These are phyloP conservation scores for Cyphomyrmex costatus DNA, from an alignment of 1,140 invertebrate species.

Conservation along the genomic window DNA sequence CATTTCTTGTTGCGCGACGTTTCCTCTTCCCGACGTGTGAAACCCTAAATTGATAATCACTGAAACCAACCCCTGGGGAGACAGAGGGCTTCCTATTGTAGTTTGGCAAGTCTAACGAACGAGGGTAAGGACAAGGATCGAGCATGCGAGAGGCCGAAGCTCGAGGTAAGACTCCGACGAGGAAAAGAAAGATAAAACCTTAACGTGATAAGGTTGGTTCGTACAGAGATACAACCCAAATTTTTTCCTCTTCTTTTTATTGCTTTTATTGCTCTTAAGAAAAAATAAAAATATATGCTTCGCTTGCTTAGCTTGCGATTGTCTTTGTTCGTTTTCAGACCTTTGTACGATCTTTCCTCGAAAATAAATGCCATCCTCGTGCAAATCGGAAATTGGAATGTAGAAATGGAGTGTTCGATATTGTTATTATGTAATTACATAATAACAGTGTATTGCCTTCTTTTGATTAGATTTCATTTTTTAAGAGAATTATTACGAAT, in stretches of 20 bases:
- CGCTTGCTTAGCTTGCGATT: slow-evolving; percentile 25
- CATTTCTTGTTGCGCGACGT: slow-evolving; percentile 71
- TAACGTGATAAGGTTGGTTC: slow-evolving; percentile 21
- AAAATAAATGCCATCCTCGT: background rate
- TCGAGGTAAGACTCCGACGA: slow-evolving; percentile 75
- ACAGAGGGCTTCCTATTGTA: slow-evolving; percentile 85
- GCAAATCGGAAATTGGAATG: background rate
- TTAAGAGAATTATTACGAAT: background rate
- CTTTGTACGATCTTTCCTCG: slow-evolving; percentile 47
- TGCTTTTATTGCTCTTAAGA: background rate
- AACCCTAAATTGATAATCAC: slow-evolving; percentile 70
- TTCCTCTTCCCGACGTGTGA: slow-evolving; percentile 66
- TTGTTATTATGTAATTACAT: background rate
- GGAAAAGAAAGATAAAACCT: slow-evolving; percentile 30
- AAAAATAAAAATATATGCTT: background rate
- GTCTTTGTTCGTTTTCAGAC: slow-evolving; percentile 23
- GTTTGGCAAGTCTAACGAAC: slow-evolving; percentile 84
- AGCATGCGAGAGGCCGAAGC: slow-evolving; percentile 60
- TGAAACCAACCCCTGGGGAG: slow-evolving; percentile 64
- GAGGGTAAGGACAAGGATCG: slow-evolving; percentile 76
- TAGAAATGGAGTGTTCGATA: background rate
- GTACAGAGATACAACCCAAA: slow-evolving; percentile 26
- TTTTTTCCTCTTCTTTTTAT: background rate
- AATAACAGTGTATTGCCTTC: background rate
- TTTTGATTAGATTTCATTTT: background rate